Evolutionary conservation across 2,113 vertebrate species (phyloP).

Genomic region (Ciconia stormi): DNA sequence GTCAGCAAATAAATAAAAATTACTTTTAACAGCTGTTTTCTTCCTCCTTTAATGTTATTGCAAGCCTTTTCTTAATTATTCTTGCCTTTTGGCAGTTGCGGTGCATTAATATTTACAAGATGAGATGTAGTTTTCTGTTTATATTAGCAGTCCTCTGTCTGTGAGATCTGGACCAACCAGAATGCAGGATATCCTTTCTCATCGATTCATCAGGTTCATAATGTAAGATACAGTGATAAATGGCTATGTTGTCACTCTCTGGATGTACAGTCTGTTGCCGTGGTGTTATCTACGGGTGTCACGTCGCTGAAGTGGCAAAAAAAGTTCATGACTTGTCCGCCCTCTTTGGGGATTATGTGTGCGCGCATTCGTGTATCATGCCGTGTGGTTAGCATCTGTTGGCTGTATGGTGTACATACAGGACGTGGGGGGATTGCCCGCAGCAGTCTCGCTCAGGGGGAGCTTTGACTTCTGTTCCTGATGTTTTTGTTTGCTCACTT

Average conservation of each 20-base stretch:
- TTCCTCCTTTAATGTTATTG: constrained; percentile 47
- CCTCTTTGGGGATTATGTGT: constrained; percentile 41
- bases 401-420: constrained; percentile 17
- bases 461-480: constrained; percentile 59
- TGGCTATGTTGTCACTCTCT: constrained; percentile 70
- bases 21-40: constrained; percentile 47
- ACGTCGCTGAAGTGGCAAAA: constrained; percentile 35
- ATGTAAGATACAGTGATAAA: constrained; percentile 77
- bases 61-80: constrained; percentile 54
- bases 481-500: constrained; percentile 46
- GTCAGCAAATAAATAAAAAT: constrained; percentile 49
- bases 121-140: constrained; percentile 85
- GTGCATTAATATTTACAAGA: constrained; percentile 76
- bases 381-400: constrained; percentile 54
- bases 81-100: constrained; percentile 63
- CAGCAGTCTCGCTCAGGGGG: background rate
- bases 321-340: constrained; percentile 27
- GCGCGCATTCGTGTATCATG: constrained; percentile 52
- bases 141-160: constrained; percentile 84
- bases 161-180: constrained; percentile 85
- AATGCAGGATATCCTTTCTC: constrained; percentile 86
- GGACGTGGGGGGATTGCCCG: background rate
- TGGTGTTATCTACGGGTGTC: constrained; percentile 63
- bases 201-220: constrained; percentile 84
- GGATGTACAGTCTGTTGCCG: constrained; percentile 69